These are phyloP conservation scores for Psilopogon haemacephalus DNA, from an alignment of 2,113 vertebrate genomes.

Conservation along the genomic window DNA sequence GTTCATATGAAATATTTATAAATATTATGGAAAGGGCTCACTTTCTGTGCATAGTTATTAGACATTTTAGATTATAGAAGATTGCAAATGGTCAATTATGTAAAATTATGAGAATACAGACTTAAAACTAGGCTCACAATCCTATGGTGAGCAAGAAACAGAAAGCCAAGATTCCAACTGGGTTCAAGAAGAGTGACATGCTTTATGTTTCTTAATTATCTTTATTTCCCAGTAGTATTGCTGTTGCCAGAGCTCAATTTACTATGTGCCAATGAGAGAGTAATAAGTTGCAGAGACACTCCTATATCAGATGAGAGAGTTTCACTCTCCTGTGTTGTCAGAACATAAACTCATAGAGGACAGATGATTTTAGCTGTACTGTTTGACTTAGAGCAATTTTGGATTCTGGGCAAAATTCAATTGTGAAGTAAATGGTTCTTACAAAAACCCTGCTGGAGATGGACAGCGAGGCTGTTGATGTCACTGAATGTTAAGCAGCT, in stretches of 20 bases:
- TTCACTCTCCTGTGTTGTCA: conserved; percentile 65
- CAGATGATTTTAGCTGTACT: conserved; percentile 35
- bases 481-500: background rate
- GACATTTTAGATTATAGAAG: conserved; percentile 55
- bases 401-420: conserved; percentile 10
- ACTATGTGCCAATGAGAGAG: conserved; percentile 71
- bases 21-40: conserved; percentile 57
- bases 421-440: background rate
- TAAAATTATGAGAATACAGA: conserved; percentile 58
- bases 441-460: background rate
- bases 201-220: conserved; percentile 83
- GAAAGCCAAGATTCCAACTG: conserved; percentile 65
- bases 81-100: conserved; percentile 65
- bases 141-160: conserved; percentile 49
- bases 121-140: conserved; percentile 54
- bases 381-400: conserved; percentile 23
- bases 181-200: conserved; percentile 72
- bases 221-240: conserved; percentile 75
- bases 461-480: background rate
- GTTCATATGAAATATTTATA: conserved; percentile 73
- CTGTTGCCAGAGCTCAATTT: conserved; percentile 75
- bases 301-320: conserved; percentile 66
- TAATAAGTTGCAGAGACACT: conserved; percentile 71
- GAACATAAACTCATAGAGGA: conserved; percentile 57
- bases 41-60: conserved; percentile 69